Conservation (phyloP, 2,797 vertebrate species). For the Okamejei kenojei region DNA sequence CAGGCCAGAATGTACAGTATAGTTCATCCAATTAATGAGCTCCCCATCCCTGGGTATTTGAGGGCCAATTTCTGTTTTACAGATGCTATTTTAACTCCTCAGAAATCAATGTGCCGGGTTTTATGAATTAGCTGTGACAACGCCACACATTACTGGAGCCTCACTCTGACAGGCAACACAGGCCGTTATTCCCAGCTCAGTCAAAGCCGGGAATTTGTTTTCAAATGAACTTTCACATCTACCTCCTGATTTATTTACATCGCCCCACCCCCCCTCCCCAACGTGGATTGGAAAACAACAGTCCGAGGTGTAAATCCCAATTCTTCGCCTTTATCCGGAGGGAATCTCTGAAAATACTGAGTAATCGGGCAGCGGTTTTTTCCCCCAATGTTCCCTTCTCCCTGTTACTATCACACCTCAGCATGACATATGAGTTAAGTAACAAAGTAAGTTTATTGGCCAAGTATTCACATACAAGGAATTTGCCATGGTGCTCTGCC, state of each 20-base stretch:
- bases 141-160: neutral
- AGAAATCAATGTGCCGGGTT: slow-evolving; percentile 45
- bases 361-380: neutral
- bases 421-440: neutral
- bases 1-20: slow-evolving; percentile 42
- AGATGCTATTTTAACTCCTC: slow-evolving; percentile 42
- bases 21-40: slow-evolving; percentile 51
- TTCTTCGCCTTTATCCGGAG: neutral
- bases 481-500: too few relatives aligned
- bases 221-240: neutral
- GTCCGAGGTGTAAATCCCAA: neutral
- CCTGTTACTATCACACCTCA: neutral
- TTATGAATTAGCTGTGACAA: slow-evolving; percentile 47
- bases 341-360: neutral
- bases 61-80: slow-evolving; percentile 41
- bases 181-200: neutral
- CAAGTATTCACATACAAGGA: too few relatives aligned
- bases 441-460: too few relatives aligned
- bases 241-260: neutral
- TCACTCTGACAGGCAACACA: neutral
- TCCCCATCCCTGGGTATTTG: slow-evolving; percentile 42
- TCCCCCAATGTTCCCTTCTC: neutral
- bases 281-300: neutral
- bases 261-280: neutral
- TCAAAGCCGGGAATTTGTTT: neutral